Evolutionary conservation across 2,113 vertebrate genomes (phyloP).

Genomic region (Hymenochirus boettgeri): DNA sequence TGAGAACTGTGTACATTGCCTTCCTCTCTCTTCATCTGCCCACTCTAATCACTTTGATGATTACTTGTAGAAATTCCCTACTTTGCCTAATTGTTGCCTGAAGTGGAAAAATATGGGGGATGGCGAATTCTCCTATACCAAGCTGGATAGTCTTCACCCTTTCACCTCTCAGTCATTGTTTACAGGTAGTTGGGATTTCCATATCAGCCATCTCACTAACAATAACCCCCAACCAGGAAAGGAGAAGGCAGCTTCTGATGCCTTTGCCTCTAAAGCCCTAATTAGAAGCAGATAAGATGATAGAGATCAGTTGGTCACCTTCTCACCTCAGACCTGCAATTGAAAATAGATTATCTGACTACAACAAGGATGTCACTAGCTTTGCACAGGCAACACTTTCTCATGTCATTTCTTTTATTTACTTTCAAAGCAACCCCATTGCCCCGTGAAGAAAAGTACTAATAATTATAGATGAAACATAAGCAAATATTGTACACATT

Average conservation of each 20-base stretch:
- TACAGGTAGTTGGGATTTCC: constrained; percentile 43
- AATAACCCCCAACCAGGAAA: constrained; percentile 31
- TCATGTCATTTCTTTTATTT: background rate
- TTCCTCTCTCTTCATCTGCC: constrained; percentile 17
- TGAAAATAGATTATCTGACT: constrained; percentile 27
- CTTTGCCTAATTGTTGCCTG: constrained; percentile 40
- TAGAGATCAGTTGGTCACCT: constrained; percentile 29
- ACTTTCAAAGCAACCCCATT: too few relatives aligned
- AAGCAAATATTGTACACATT: too few relatives aligned
- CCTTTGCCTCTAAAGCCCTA: constrained; percentile 44
- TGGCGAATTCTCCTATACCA: constrained; percentile 6
- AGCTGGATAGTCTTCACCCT: constrained; percentile 14
- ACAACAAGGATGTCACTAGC: constrained; percentile 5
- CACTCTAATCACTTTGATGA: constrained; percentile 30
- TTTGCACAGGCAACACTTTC: background rate
- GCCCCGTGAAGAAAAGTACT: too few relatives aligned
- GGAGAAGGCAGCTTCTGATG: constrained; percentile 36
- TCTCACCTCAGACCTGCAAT: constrained; percentile 35
- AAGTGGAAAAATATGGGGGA: constrained; percentile 19
- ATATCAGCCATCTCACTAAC: constrained; percentile 53
- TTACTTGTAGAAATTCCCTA: background rate
- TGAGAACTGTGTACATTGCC: background rate
- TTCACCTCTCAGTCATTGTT: constrained; percentile 1
- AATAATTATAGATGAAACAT: too few relatives aligned
- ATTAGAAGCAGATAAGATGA: constrained; percentile 36